Conservation (phyloP, 2,113 vertebrate genomes). For the Bujurquina vittata region DNA sequence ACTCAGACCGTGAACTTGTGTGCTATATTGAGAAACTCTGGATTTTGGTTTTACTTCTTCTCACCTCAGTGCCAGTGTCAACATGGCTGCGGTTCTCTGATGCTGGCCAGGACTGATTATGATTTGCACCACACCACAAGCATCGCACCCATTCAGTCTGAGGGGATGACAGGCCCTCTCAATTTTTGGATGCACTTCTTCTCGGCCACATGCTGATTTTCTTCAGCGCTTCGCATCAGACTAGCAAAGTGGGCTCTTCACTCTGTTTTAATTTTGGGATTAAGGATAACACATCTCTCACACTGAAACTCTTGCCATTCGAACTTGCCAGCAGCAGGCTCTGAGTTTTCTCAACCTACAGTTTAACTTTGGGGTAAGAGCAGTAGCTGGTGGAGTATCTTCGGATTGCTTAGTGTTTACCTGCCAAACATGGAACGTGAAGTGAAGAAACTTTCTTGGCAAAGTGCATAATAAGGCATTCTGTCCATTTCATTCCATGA, state of each 20-base stretch:
- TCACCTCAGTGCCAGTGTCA: slow-evolving; percentile 72
- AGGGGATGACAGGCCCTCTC: slow-evolving; percentile 65
- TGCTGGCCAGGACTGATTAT: slow-evolving; percentile 57
- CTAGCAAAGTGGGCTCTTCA: background rate
- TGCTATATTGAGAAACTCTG: slow-evolving; percentile 53
- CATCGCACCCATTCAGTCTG: slow-evolving; percentile 46
- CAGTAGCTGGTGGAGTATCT: background rate
- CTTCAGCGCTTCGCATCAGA: slow-evolving; percentile 36
- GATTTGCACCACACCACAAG: slow-evolving; percentile 59
- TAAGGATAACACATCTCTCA: slow-evolving; percentile 23
- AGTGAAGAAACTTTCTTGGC: slow-evolving; percentile 9
- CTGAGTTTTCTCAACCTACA: slow-evolving; percentile 20
- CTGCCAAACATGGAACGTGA: slow-evolving; percentile 22
- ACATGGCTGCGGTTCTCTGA: slow-evolving; percentile 66
- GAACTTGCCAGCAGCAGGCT: slow-evolving; percentile 16
- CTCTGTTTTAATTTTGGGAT: slow-evolving; percentile 33
- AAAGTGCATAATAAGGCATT: too few relatives aligned
- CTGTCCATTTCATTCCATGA: background rate
- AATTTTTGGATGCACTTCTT: slow-evolving; percentile 37
- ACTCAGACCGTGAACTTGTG: slow-evolving; percentile 40
- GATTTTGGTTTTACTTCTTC: slow-evolving; percentile 68
- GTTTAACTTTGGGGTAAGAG: background rate
- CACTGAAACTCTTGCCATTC: background rate
- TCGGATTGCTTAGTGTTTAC: background rate
- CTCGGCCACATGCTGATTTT: slow-evolving; percentile 45